Evolutionary conservation across 2,888 invertebrate species (phyloP).

Genomic region (Galeopsomyia nigrocyanea): DNA sequence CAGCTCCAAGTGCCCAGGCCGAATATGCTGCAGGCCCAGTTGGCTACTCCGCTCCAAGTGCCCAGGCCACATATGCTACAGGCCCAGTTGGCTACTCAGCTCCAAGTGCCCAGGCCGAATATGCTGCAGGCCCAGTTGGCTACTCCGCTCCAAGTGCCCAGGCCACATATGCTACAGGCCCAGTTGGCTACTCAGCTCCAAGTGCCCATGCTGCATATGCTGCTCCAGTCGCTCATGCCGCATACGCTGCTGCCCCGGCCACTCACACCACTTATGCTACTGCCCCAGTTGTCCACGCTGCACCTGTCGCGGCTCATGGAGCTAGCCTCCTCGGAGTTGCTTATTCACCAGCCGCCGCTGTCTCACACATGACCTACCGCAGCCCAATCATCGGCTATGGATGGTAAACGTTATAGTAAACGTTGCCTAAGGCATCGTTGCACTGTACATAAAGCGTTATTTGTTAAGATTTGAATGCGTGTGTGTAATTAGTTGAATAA

Average conservation of each 20-base stretch:
- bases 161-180: slow-evolving; percentile 6
- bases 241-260: slow-evolving; percentile 16
- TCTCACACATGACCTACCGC: slow-evolving; percentile 60
- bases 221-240: slow-evolving; percentile 12
- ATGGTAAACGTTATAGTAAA: too few species aligned
- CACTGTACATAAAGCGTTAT: too few species aligned
- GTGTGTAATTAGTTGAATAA: too few species aligned
- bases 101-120: slow-evolving; percentile 49
- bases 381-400: slow-evolving; percentile 51
- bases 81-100: too few species aligned
- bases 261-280: slow-evolving; percentile 15
- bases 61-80: slow-evolving; percentile 32
- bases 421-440: too few species aligned
- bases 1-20: too few species aligned
- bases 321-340: slow-evolving; percentile 56
- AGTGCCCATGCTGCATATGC: slow-evolving; percentile 52
- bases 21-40: slow-evolving; percentile 53
- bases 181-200: slow-evolving; percentile 69
- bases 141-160: slow-evolving; percentile 48
- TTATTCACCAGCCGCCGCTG: slow-evolving; percentile 60
- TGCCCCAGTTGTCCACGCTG: slow-evolving; percentile 49
- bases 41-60: slow-evolving; percentile 48
- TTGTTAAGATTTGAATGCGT: too few species aligned
- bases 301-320: slow-evolving; percentile 43
- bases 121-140: slow-evolving; percentile 53